Evolutionary conservation across 2,113 vertebrate genomes (phyloP).

Genomic region (Cairina moschata): DNA sequence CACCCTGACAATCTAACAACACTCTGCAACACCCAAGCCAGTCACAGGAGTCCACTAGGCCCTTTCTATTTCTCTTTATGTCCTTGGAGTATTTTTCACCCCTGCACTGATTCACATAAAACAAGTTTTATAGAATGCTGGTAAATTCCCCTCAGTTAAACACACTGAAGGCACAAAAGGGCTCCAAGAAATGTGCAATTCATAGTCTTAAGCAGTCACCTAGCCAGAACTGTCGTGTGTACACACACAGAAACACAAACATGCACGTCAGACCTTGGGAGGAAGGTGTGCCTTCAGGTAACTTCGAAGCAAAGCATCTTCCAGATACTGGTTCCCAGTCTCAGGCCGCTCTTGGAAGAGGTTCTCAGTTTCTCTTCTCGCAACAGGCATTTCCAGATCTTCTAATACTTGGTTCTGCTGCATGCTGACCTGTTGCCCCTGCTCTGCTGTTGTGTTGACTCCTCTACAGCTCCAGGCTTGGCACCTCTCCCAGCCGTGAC

Average conservation of each 20-base stretch:
- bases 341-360: conserved; percentile 78
- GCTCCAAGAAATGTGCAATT: neutral
- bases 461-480: neutral
- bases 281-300: conserved; percentile 80
- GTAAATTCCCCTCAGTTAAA: neutral
- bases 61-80: neutral
- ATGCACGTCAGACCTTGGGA: conserved; percentile 62
- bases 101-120: neutral
- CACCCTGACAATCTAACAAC: neutral
- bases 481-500: neutral
- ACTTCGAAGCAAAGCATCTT: conserved; percentile 78
- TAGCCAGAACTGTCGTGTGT: accelerated
- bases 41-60: neutral
- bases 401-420: neutral
- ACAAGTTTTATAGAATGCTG: neutral
- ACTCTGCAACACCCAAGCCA: neutral
- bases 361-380: conserved; percentile 43
- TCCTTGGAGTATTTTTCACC: neutral
- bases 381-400: conserved; percentile 4
- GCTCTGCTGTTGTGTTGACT: accelerated
- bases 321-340: conserved; percentile 76
- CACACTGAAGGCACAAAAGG: accelerated
- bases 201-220: neutral
- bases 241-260: neutral
- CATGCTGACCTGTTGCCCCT: accelerated